Conservation (phyloP, 2,888 invertebrate genomes). For the Polydesmus complanatus region DNA sequence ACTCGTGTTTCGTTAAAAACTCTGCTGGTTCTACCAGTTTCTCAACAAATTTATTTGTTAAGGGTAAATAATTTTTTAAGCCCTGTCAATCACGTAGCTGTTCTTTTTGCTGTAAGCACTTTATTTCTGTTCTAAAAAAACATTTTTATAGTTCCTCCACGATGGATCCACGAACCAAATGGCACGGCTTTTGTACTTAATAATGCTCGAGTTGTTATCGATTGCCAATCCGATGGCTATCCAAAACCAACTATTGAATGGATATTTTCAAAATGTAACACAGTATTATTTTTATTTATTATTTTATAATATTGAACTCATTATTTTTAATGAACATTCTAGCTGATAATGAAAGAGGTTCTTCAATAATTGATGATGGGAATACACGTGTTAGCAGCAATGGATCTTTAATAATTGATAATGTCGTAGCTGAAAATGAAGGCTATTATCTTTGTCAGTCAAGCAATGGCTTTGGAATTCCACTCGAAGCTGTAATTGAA, state of each 20-base stretch:
- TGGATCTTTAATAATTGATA: not conserved
- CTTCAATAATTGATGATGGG: not conserved
- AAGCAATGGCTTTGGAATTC: not conserved
- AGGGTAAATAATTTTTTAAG: constrained; percentile 24
- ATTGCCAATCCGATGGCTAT: not conserved
- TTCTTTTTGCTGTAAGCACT: too few species aligned
- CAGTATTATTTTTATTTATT: not conserved
- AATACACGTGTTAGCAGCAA: not conserved
- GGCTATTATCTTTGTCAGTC: not conserved
- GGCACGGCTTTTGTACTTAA: not conserved
- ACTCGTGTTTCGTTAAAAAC: constrained; percentile 31
- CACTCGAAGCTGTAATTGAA: not conserved
- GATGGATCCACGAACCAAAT: not conserved
- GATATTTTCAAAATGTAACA: not conserved
- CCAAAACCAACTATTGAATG: not conserved
- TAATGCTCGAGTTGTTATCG: not conserved
- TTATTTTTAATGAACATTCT: too few species aligned
- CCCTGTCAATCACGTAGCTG: too few species aligned
- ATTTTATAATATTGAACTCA: not conserved
- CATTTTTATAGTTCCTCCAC: not conserved
- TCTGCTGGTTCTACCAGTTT: constrained; percentile 26
- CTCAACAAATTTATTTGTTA: constrained; percentile 27
- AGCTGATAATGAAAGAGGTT: not conserved
- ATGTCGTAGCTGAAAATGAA: not conserved
- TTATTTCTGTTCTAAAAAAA: too few species aligned